phyloP scores from a whole-genome alignment of 2,113 vertebrate species.

The Eolophus roseicapilla region DNA sequence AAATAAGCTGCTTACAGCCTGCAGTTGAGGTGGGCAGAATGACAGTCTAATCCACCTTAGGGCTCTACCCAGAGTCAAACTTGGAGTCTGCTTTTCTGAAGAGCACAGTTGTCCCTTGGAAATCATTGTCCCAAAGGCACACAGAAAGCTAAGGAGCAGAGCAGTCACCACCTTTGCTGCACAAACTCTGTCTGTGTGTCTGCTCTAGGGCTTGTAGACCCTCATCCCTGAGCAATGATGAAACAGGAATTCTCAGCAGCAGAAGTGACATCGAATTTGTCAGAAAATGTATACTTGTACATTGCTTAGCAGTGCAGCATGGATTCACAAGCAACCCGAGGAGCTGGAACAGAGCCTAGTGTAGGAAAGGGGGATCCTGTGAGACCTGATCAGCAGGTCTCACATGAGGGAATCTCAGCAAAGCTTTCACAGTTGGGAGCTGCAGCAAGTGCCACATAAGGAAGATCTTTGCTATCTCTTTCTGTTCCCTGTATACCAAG shows the following conservation, averaged over 20 bases:
- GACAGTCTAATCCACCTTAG: conserved; percentile 1
- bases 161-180: not conserved
- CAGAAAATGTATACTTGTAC: not conserved
- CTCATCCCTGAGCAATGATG: not conserved
- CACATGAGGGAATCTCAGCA: not conserved
- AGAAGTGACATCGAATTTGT: not conserved
- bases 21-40: not conserved
- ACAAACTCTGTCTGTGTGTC: not conserved
- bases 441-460: not conserved
- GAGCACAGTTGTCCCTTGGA: not conserved
- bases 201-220: not conserved
- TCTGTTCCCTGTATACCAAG: not conserved
- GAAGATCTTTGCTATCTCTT: not conserved
- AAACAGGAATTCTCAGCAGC: not conserved
- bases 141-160: not conserved
- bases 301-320: not conserved
- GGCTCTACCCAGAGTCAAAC: conserved; percentile 12
- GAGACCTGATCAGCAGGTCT: not conserved
- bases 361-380: not conserved
- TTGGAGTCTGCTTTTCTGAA: not conserved
- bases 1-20: conserved; percentile 29
- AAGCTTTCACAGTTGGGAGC: not conserved
- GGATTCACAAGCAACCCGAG: not conserved
- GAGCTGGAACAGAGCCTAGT: not conserved
- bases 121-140: not conserved